Conservation (phyloP, 2,797 vertebrate species). For the Cottoperca gobio region DNA sequence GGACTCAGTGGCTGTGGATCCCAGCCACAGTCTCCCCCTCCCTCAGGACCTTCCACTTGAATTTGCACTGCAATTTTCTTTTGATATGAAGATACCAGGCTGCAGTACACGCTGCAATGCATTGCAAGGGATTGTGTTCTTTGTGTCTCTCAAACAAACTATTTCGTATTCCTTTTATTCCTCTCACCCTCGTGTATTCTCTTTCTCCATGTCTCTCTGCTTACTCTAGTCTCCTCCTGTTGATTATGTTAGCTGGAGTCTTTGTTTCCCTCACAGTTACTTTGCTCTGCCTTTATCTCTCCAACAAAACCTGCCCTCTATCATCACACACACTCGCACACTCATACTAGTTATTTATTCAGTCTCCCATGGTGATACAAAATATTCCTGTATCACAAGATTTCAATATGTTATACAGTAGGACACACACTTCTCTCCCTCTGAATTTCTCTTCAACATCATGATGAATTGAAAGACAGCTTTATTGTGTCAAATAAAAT, state of each 20-base stretch:
- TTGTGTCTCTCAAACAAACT: not conserved
- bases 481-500: constrained; percentile 1
- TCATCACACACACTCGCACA: constrained; percentile 8
- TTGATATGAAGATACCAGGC: constrained; percentile 25
- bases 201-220: constrained; percentile 8
- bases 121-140: not conserved
- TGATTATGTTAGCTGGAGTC: constrained; percentile 22
- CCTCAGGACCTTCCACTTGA: constrained; percentile 17
- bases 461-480: not conserved
- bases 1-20: constrained; percentile 42
- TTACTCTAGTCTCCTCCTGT: constrained; percentile 12
- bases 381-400: constrained; percentile 12
- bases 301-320: constrained; percentile 10
- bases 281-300: constrained; percentile 23
- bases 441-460: constrained; percentile 13
- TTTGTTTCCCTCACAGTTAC: constrained; percentile 13
- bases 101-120: not conserved
- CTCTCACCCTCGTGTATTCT: constrained; percentile 17
- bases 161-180: constrained; percentile 27
- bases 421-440: not conserved
- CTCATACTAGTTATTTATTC: constrained; percentile 10
- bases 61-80: constrained; percentile 18
- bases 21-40: constrained; percentile 21
- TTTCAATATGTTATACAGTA: constrained; percentile 7
- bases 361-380: constrained; percentile 16